Evolutionary conservation across 1,140 invertebrate species (phyloP).

Genomic region (Proctacanthus coquilletti): DNA sequence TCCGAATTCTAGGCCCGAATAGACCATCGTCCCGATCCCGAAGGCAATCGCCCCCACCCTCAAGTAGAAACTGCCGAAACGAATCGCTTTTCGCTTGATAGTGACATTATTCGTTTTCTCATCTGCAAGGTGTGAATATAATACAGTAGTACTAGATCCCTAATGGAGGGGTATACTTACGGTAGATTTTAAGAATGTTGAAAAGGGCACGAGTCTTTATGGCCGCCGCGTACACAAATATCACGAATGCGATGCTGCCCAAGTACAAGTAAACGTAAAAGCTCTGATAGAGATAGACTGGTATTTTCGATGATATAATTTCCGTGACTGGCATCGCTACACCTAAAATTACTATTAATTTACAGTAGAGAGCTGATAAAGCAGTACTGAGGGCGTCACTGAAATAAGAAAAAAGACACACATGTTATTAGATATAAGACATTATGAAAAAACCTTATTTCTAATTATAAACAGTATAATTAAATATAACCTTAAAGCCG

Average conservation of each 20-base stretch:
- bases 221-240: constrained; percentile 55
- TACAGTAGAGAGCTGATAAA: constrained; percentile 57
- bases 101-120: constrained; percentile 24
- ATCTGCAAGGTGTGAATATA: constrained; percentile 12
- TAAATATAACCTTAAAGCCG: too few species aligned
- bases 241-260: constrained; percentile 55
- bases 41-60: constrained; percentile 78
- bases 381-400: constrained; percentile 33
- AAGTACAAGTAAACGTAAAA: constrained; percentile 69
- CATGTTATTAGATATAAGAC: too few species aligned
- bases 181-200: constrained; percentile 30
- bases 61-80: constrained; percentile 78
- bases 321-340: constrained; percentile 48
- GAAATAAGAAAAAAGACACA: constrained; percentile 7
- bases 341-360: constrained; percentile 55
- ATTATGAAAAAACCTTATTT: too few species aligned
- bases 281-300: constrained; percentile 47
- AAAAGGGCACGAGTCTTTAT: constrained; percentile 41
- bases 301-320: constrained; percentile 43
- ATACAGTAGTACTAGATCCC: background rate
- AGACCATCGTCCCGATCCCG: constrained; percentile 82
- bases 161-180: constrained; percentile 19
- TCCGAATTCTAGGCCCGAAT: constrained; percentile 73
- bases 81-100: constrained; percentile 26
- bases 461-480: too few species aligned